Base-by-base conservation (phyloP, 1,140 invertebrate species). In the Mesaphorura yosii region DNA sequence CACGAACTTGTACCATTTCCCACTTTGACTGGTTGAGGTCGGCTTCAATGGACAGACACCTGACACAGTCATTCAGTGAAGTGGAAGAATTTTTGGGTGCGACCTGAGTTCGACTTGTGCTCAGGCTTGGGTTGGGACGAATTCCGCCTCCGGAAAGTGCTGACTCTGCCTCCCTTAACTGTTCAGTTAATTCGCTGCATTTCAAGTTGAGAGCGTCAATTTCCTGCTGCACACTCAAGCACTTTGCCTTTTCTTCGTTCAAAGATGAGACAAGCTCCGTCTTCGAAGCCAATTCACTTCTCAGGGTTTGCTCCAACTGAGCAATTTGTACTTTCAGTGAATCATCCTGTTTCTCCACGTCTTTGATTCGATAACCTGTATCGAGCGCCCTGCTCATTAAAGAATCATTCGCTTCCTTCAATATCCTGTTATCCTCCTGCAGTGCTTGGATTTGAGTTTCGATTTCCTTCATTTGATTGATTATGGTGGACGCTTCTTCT, bases 391-490 rank as follows among this genome's bases (percentile, higher is more conserved):
- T 58, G 4, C 25, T 26, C 10, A 55, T 7, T 3, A 58, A 50
- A 29, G 51, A 34, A 1, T 34, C 31, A 37, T 58, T 53, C 15
- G 25, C 34, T 27, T 54, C 57, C 40, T 54, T 51, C 19, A 51
- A 40, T 40, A 57, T 53, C 14, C n/a, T 39, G n/a, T 58, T 58
- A 51, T 58, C 57, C 10, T 58, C 51, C 47, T 58, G 40, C 1
- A 58, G n/a, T 10, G 51, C 41, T 1, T 20, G 22, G 15, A 53
- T 15, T 45, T 46, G 46, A 10, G 57, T 39, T n/a, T 58, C 46
- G 15, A 51, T 34, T 51, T 51, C 57, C 25, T 51, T 50, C 7
- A 51, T 14, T 2, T 38, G 38, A 39, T 27, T 45, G 3, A 50
- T 28, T 14, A 48, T 25, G 10, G 48, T n/a, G 12, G 34, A 17